Evolutionary conservation across 2,888 invertebrate species (phyloP).

Genomic region (Liodrosophila aerea): DNA sequence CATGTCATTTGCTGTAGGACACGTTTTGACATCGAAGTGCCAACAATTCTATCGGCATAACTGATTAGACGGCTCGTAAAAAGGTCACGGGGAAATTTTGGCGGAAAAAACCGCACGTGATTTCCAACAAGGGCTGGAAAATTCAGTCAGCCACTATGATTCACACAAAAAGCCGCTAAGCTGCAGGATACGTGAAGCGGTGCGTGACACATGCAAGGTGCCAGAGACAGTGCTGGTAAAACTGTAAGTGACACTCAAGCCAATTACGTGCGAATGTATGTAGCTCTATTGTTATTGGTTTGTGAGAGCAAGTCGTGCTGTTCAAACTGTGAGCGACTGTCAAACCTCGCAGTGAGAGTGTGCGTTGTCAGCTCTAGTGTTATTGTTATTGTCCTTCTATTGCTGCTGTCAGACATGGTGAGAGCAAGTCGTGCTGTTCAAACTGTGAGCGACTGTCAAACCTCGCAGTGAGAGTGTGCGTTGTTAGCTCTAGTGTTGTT

Average conservation of each 20-base stretch:
- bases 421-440: constrained; percentile 3
- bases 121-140: constrained; percentile 69
- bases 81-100: constrained; percentile 41
- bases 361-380: constrained; percentile 21
- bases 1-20: constrained; percentile 38
- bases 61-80: constrained; percentile 47
- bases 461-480: constrained; percentile 36
- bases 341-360: constrained; percentile 21
- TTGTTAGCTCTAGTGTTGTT: neutral
- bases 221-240: constrained; percentile 34
- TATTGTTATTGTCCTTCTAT: too few relatives aligned
- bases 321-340: constrained; percentile 1
- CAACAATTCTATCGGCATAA: constrained; percentile 32
- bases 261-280: neutral
- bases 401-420: too few relatives aligned
- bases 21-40: constrained; percentile 65
- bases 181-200: constrained; percentile 50
- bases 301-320: too few relatives aligned
- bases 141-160: constrained; percentile 50
- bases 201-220: constrained; percentile 45
- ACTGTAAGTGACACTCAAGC: constrained; percentile 32
- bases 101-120: constrained; percentile 74
- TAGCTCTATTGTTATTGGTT: too few relatives aligned
- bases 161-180: constrained; percentile 48
- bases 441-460: neutral